Evolutionary conservation across 2,113 vertebrate genomes (phyloP).

Genomic region (Caranx melampygus): DNA sequence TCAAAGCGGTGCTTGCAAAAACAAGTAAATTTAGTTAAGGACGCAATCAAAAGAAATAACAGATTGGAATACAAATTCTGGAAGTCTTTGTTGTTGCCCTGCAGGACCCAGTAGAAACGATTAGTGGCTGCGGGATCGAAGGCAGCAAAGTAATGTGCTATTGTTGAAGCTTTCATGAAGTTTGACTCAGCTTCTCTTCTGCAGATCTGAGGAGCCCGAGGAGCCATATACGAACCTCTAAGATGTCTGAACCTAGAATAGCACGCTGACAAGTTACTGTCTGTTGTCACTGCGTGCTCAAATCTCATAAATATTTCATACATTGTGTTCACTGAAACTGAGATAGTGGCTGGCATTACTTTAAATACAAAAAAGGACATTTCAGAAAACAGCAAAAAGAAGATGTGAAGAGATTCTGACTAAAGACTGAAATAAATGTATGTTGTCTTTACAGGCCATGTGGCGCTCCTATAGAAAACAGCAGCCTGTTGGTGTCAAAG

Average conservation of each 20-base stretch:
- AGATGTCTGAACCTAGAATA: slow-evolving; percentile 48
- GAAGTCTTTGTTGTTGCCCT: slow-evolving; percentile 67
- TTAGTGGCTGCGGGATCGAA: slow-evolving; percentile 54
- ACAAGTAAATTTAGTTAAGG: slow-evolving; percentile 56
- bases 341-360: slow-evolving; percentile 28
- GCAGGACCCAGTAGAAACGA: slow-evolving; percentile 47
- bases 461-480: background rate
- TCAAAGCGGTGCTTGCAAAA: slow-evolving; percentile 55
- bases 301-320: slow-evolving; percentile 58
- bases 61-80: slow-evolving; percentile 47
- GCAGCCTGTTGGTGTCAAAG: slow-evolving; percentile 18
- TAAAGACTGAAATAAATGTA: background rate
- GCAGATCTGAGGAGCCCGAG: slow-evolving; percentile 48
- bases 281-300: slow-evolving; percentile 52
- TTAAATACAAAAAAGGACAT: slow-evolving; percentile 33
- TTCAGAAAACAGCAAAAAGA: slow-evolving; percentile 25
- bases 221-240: slow-evolving; percentile 38
- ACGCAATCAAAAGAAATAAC: slow-evolving; percentile 59
- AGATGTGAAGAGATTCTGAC: background rate
- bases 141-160: slow-evolving; percentile 32
- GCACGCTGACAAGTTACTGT: slow-evolving; percentile 40
- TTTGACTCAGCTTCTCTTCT: slow-evolving; percentile 53
- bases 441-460: slow-evolving; percentile 34
- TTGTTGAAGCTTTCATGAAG: slow-evolving; percentile 65
- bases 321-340: slow-evolving; percentile 26